A percentile compares a stretch with the other conserved stretches of the same genome.
These are phyloP conservation scores for Megamerina dolium DNA, from an alignment of 2,888 invertebrate genomes.

Conservation along the genomic window DNA sequence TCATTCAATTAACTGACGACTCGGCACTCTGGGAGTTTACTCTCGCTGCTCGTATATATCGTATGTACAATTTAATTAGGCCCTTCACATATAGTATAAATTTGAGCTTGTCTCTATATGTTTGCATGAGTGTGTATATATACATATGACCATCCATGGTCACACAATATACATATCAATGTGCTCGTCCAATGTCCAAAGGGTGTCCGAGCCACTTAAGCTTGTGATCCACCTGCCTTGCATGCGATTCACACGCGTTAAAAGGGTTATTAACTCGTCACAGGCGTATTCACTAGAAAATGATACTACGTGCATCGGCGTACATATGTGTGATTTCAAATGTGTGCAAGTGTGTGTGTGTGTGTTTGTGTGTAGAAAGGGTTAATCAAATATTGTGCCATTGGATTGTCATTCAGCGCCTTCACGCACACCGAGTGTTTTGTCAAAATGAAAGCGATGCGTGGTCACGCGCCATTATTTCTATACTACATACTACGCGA, in stretches of 20 bases:
- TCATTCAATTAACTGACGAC: conserved; percentile 45
- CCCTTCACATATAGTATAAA: not conserved
- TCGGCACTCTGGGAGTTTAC: too few relatives aligned
- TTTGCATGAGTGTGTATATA: conserved; percentile 3
- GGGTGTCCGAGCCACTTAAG: conserved; percentile 47
- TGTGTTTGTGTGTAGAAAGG: conserved; percentile 13
- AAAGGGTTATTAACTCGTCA: conserved; percentile 48
- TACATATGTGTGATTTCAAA: conserved; percentile 1
- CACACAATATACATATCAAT: too few relatives aligned
- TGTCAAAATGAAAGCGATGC: conserved; percentile 33
- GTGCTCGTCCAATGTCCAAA: conserved; percentile 28
- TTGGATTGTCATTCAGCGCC: conserved; percentile 20
- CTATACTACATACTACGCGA: too few relatives aligned
- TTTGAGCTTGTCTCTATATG: too few relatives aligned
- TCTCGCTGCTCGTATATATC: conserved; percentile 15
- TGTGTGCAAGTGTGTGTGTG: conserved; percentile 1
- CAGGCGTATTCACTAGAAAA: too few relatives aligned
- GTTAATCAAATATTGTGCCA: conserved; percentile 26
- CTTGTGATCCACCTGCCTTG: conserved; percentile 24
- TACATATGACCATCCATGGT: not conserved
- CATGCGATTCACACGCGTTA: conserved; percentile 34
- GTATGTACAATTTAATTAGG: conserved; percentile 36
- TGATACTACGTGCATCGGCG: conserved; percentile 1
- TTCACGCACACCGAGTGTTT: conserved; percentile 19
- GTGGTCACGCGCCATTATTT: conserved; percentile 45